Base-by-base conservation (phyloP, 1,140 invertebrate species). In the Drosophila sulfurigaster region DNA sequence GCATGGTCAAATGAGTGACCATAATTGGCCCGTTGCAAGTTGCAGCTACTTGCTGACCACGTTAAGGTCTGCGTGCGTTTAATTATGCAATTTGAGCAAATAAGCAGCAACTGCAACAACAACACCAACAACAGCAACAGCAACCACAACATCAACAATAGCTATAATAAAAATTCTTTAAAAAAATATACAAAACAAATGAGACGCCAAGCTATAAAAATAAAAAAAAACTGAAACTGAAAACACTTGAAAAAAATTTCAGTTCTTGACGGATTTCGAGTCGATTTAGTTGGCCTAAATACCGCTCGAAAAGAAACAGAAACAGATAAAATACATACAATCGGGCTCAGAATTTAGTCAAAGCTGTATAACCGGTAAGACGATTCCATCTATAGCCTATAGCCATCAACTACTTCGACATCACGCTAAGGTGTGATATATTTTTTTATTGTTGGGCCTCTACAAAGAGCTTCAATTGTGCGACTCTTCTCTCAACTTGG, bases 41-140 rank as follows among this genome's bases (percentile, higher is more conserved):
- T 43, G 46, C 46, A 48, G 46, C 32, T 41, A 32, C 28, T 72
- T 76, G 48, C 45, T 73, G 60, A 65, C 69, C 65, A 74, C 54
- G 75, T 75, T 79, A 74, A 88, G 85, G 85, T 88, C 85, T 88
- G 85, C 85, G 85, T 89, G 85, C 85, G 81, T 89, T 88, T 88
- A 88, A 88, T 88, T 88, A 89, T 89, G 85, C 85, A 88, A 85
- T 88, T 88, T 88, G 78, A 85, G 85, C 83, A 88, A 89, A 89
- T 80, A 83, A 72, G 30, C 60, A 60, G 77, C 46, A 48, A 25
- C 52, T 60, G 62, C 41, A 13, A 28, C 45, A 52, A 63, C 5
- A 20, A 43, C 54, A 63, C 59, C n/a, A 49, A 30, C 52, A 67
- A 48, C 30, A 63, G 46, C 3, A 13, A 16, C 46, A 2, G 3